Evolutionary conservation across 2,797 vertebrate genomes (phyloP), one percentile per base, ranked within the genome.

Genomic region (Chrosomus eos): DNA sequence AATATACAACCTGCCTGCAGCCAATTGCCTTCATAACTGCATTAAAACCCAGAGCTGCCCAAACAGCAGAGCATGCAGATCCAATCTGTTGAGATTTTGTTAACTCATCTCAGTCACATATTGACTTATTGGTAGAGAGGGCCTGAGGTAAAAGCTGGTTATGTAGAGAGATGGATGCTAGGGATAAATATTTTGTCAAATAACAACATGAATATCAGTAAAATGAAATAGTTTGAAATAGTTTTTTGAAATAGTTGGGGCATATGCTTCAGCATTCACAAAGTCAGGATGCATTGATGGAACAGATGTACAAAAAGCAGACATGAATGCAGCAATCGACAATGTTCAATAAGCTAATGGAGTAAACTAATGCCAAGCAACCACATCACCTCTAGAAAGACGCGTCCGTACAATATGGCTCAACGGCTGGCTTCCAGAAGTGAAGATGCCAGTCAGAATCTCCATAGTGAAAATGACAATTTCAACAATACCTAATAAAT

Each of bases 1-100:
- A 86, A 85, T 88, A 87, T 87, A 78, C 55, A 70, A 84, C 68
- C 85, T 45, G 71, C 73, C 80, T 84, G 38, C 38, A 86, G 85
- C 75, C 75, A 80, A 86, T 43, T 75, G 82, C 70, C 67, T 79
- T 67, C 72, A 80, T 77, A 88, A 89, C 71, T 60, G 83, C 51
- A 80, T 88, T 88, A 89, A 77, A 72, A 72, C 60, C 23, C 62
- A 62, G 43, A 64, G 68, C 53, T 76, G 80, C 23, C 73, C 85
- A 86, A 78, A 85, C 58, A 81, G 82, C 51, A 48, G 51, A 58
- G 66, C 74, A 62, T 16, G 75, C n/a, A 81, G 73, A 82, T 81
- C 3, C 75, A 82, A 82, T 85, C 68, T 81, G 71, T 79, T 55
- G 55, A 82, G 51, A 82, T 79, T 82, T 60, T 79, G 79, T 82